A percentile compares a stretch with the other conserved stretches of the same genome.
Conservation (phyloP, 2,888 invertebrate genomes). For the Drosophila quinaria region DNA sequence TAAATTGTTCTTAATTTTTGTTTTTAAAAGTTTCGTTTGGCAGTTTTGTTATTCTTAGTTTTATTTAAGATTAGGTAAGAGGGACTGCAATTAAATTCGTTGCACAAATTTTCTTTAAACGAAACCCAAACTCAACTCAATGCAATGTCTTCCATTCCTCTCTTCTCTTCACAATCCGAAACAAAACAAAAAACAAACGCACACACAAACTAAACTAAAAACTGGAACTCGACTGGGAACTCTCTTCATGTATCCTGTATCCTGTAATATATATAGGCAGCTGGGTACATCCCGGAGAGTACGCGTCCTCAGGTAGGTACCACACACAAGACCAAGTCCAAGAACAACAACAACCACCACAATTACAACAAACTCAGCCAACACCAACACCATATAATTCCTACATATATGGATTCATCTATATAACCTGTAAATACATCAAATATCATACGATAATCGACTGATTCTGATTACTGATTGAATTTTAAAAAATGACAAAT, state of each 20-base stretch:
- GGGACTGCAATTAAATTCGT: background rate
- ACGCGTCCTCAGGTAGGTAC: slow-evolving; percentile 97
- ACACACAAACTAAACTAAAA: slow-evolving; percentile 15
- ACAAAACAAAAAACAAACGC: slow-evolving; percentile 8
- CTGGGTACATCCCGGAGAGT: slow-evolving; percentile 99
- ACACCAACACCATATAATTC: slow-evolving; percentile 72
- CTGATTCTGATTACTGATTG: slow-evolving; percentile 37
- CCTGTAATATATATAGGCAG: slow-evolving; percentile 88
- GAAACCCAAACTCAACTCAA: slow-evolving; percentile 22
- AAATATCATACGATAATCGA: slow-evolving; percentile 80
- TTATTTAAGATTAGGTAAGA: slow-evolving; percentile 18
- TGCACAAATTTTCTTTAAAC: slow-evolving; percentile 26
- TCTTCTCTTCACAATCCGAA: slow-evolving; percentile 18
- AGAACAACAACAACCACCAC: slow-evolving; percentile 48
- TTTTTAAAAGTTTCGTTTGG: no score
- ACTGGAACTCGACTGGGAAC: slow-evolving; percentile 15
- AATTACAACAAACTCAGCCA: slow-evolving; percentile 59
- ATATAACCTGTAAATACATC: slow-evolving; percentile 85
- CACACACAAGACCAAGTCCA: slow-evolving; percentile 62
- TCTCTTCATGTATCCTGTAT: slow-evolving; percentile 4
- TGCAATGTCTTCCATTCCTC: slow-evolving; percentile 6
- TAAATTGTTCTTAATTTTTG: no score
- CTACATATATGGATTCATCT: slow-evolving; percentile 83
- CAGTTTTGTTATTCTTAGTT: background rate
- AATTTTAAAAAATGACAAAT: slow-evolving; percentile 30